Evolutionary conservation across 1,140 invertebrate species (phyloP), one percentile per base, ranked within the genome.

Genomic region (Aphidius ervi): DNA sequence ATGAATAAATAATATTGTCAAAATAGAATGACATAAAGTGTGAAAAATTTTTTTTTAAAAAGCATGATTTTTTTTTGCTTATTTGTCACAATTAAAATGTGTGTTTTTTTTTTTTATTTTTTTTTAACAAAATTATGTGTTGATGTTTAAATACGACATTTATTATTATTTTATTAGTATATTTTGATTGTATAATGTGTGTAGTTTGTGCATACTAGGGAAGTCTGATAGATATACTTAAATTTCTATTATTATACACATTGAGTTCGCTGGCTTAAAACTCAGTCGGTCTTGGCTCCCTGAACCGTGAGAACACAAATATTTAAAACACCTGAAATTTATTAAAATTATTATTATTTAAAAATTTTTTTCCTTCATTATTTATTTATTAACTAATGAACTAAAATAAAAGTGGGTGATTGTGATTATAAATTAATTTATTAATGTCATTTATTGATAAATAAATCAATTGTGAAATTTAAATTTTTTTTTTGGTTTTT

Each of bases 201-300:
- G 68, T 70, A 72, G 68, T 71, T 68, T 70, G 66, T 31, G 4
- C 56, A 70, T 62, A 68, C 70, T 76, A 74, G 69, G 69, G 75
- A 73, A 54, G 52, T 69, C 65, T 69, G 23, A 31, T 31, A 73
- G 70, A 70, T 76, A 76, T 69, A 75, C 76, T 75, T 76, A 74
- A 73, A 75, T 31, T 75, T 76, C 76, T 78, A 78, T 78, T 76
- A 77, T 78, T 78, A 78, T 69, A 69, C 70, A 42, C 40, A 6
- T 8, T 62, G 70, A 70, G 74, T 71, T 77, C 75, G 75, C 74
- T 76, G 74, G 73, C 71, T 78, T 78, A 74, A 54, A 72, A 75
- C 75, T 77, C 76, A 79, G 77, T 79, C 72, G 73, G 70, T 76
- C 71, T 76, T 78, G 72, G 76, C 74, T 77, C 74, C 73, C 71